A percentile compares a stretch with the other conserved stretches of the same genome.
These are phyloP conservation scores for Falco berigora DNA, from an alignment of 2,797 vertebrate species.

Conservation along the genomic window DNA sequence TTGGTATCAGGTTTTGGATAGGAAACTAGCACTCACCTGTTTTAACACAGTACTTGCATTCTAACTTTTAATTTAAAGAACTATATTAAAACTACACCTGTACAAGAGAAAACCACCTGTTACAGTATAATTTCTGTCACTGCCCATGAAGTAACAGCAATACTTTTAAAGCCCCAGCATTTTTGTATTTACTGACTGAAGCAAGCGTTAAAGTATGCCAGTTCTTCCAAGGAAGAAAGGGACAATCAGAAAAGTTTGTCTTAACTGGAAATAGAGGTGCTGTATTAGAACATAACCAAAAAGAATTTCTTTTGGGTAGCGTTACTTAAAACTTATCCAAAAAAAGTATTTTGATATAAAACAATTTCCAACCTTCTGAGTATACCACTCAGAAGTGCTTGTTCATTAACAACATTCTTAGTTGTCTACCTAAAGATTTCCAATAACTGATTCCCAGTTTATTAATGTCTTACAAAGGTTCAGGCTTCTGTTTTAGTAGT, in stretches of 20 bases:
- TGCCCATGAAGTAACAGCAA: background rate
- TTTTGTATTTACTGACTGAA: background rate
- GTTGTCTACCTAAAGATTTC: background rate
- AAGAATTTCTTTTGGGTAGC: background rate
- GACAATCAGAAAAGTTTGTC: background rate
- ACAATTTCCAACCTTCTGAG: background rate
- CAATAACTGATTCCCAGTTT: background rate
- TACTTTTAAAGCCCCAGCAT: background rate
- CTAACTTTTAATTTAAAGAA: background rate
- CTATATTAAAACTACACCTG: background rate
- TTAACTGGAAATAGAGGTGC: background rate
- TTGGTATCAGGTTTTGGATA: background rate
- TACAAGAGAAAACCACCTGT: background rate
- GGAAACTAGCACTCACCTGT: background rate
- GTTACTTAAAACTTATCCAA: background rate
- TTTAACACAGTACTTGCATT: background rate
- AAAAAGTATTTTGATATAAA: background rate
- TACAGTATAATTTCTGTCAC: background rate
- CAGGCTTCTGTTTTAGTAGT: background rate
- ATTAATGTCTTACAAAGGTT: background rate
- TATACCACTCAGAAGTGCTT: background rate
- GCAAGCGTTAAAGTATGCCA: background rate
- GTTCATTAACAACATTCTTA: background rate
- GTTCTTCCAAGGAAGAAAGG: background rate
- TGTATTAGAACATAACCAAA: accelerated